Percentiles rank a stretch among this genome's conserved stretches.
These are phyloP conservation scores for Patagioenas fasciata DNA, from an alignment of 2,113 vertebrate species.

Conservation along the genomic window DNA sequence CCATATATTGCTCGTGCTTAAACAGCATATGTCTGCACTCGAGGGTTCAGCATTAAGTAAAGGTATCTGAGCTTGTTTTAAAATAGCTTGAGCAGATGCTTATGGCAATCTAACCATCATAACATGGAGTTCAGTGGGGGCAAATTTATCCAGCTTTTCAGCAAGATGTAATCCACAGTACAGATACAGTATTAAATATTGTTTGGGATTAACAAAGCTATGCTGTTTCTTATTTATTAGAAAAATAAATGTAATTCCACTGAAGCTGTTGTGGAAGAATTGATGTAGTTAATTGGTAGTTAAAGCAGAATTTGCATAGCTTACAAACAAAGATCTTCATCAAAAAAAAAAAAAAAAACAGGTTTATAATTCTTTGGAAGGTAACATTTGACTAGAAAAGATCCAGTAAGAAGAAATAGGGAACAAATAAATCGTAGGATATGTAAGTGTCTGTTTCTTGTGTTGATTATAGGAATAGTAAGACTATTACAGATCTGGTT, in stretches of 20 bases:
- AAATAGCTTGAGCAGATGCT: not conserved
- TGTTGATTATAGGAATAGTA: not conserved
- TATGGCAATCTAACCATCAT: not conserved
- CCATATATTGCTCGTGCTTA: not conserved
- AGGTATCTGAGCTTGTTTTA: not conserved
- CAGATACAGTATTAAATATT: not conserved
- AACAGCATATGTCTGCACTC: not conserved
- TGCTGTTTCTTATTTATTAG: not conserved
- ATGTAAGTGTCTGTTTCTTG: not conserved
- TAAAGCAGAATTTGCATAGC: not conserved
- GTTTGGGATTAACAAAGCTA: not conserved
- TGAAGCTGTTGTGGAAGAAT: not conserved
- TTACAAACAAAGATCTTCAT: not conserved
- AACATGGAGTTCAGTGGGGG: not conserved
- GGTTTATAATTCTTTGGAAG: not conserved
- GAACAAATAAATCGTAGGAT: fast-evolving
- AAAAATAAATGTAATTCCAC: not conserved
- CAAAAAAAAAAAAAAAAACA: not conserved
- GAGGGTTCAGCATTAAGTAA: not conserved
- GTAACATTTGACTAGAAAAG: not conserved
- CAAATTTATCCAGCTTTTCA: not conserved
- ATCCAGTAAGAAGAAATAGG: not conserved
- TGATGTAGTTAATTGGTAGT: not conserved
- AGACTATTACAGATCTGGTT: not conserved
- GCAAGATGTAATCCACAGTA: not conserved